Evolutionary conservation across 92 coral and sea anemone genomes (phyloP).

Genomic region (Ricordea florida): DNA sequence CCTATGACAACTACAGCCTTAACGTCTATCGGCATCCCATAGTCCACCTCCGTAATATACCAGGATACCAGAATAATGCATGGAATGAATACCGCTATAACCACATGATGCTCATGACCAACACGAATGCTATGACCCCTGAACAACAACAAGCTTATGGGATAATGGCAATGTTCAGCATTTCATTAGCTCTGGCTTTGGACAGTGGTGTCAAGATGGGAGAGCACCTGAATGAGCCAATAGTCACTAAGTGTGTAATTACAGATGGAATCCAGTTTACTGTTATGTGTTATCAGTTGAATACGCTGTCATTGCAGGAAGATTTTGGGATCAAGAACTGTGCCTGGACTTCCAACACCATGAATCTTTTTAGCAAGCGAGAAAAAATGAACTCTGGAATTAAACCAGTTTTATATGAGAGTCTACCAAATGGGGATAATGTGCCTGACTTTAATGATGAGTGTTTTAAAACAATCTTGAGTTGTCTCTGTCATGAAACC

Average conservation of each 20-base stretch:
- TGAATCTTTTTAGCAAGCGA: conserved; percentile 33
- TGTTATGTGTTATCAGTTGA: conserved; percentile 90
- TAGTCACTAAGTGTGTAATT: conserved; percentile 80
- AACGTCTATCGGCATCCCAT: conserved; percentile 85
- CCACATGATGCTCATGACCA: conserved; percentile 78
- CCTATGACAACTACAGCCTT: conserved; percentile 79
- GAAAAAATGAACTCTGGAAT: conserved; percentile 16
- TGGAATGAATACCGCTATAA: conserved; percentile 65
- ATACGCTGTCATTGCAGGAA: conserved; percentile 93
- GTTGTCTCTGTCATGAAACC: conserved; percentile 67
- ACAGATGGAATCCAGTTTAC: conserved; percentile 73
- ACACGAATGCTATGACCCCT: conserved; percentile 60
- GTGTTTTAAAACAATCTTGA: conserved; percentile 70
- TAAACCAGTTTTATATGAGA: conserved; percentile 66
- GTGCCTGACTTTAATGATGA: conserved; percentile 64
- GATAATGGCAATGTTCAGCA: conserved; percentile 88
- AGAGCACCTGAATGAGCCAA: conserved; percentile 73
- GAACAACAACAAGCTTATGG: conserved; percentile 84
- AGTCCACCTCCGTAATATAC: conserved; percentile 83
- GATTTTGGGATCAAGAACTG: conserved; percentile 90
- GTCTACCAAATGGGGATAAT: conserved; percentile 48
- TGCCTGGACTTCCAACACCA: conserved; percentile 78
- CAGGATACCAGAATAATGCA: conserved; percentile 78
- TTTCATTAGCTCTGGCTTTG: conserved; percentile 80
- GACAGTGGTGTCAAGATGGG: conserved; percentile 72